phyloP scores from a whole-genome alignment of 1,140 invertebrate species.

The Scaptomyza montana region DNA sequence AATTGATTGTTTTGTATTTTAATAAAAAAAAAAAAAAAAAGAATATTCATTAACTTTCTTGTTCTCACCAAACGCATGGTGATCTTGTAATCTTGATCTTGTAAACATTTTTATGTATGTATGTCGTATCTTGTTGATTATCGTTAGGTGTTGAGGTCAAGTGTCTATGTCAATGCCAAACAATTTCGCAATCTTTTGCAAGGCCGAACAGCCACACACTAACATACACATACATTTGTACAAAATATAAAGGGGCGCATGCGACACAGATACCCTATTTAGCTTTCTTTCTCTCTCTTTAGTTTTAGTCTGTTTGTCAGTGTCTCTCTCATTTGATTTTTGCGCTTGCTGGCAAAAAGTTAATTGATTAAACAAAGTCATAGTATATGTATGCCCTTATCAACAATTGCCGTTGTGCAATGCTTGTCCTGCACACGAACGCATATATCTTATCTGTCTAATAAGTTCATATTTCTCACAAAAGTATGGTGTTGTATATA shows the following conservation, averaged over 20 bases:
- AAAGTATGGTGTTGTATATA: not conserved
- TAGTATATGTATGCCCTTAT: constrained; percentile 27
- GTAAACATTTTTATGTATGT: not conserved
- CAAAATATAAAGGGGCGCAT: not conserved
- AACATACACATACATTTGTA: not conserved
- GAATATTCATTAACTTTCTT: too few relatives aligned
- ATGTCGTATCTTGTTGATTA: constrained; percentile 13
- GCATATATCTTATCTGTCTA: constrained; percentile 56
- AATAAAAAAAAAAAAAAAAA: too few relatives aligned
- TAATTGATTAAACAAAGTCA: constrained; percentile 48
- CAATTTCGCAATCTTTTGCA: constrained; percentile 16
- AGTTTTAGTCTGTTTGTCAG: too few relatives aligned
- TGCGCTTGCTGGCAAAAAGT: not conserved
- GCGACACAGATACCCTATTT: constrained; percentile 1
- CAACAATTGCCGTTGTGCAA: constrained; percentile 30
- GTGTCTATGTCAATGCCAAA: constrained; percentile 25
- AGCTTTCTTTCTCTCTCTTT: not conserved
- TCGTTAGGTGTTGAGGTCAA: constrained; percentile 32
- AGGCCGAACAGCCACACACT: constrained; percentile 7
- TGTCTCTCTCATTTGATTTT: not conserved
- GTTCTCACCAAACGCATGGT: too few relatives aligned
- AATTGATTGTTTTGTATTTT: too few relatives aligned
- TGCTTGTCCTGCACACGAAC: constrained; percentile 18
- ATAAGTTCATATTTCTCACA: constrained; percentile 21
- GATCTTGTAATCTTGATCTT: too few relatives aligned